Base-by-base conservation (phyloP, 1,140 invertebrate genomes). In the Saxidomus purpurata region DNA sequence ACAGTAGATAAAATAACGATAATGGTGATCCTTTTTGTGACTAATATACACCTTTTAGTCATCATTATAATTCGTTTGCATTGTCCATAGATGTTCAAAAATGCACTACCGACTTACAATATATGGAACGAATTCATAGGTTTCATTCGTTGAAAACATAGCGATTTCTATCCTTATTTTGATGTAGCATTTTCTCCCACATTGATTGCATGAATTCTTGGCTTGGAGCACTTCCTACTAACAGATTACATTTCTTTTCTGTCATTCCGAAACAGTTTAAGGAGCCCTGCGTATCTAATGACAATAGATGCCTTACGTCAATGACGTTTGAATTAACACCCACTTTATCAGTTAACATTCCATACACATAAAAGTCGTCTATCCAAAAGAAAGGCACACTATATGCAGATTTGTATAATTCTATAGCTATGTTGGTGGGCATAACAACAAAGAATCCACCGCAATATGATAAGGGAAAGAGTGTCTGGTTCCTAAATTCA, bases 321-420 rank as follows among this genome's bases (percentile, higher is more conserved):
- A 28, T 4, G 4, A 63, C 4, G 25, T 63, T 28, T 28, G n/a
- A 28, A 63, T 28, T 63, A 4, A 63, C 71, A 74, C 71, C 71
- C 19, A 40, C 11, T 74, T 74, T 74, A 43, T 74, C 71, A 74
- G 43, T 38, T 25, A 74, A 25, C 71, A 74, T 38, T 40, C 71
- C 71, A 47, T 74, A 74, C 34, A 74, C 71, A 47, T 38, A 74
- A 28, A 74, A 40, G 31, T 74, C 71, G 38, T 74, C 71, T 40
- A 74, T 74, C 71, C 71, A 74, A 34, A 74, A 74, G 17, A 74
- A 74, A 22, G 71, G 71, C 71, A 47, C 31, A 36, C 9, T 19
- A 40, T 40, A 19, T 38, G 71, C 71, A 22, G 71, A 31, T 74
- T 47, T 28, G 36, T 74, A 74, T 28, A 74, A 22, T 38, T 38